Evolutionary conservation across 2,113 vertebrate genomes (phyloP).

Genomic region (Gallinago undulata): DNA sequence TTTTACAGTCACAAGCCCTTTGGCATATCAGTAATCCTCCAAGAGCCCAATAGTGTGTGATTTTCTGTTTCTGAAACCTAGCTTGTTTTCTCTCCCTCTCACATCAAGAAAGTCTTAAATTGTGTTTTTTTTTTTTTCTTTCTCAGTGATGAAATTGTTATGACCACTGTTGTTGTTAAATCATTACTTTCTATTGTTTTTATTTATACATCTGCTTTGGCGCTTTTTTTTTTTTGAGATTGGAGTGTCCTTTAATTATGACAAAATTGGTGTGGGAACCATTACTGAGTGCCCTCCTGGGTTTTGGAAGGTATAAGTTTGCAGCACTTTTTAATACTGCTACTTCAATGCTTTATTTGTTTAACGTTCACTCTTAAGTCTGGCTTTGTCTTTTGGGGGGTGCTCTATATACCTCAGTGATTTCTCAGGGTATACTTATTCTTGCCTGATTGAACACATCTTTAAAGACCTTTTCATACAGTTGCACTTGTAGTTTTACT

Average conservation of each 20-base stretch:
- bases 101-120: neutral
- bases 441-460: neutral
- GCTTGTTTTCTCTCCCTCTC: neutral
- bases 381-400: neutral
- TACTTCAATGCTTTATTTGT: conserved; percentile 1
- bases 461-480: conserved; percentile 4
- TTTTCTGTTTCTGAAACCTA: neutral
- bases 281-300: neutral
- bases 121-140: neutral
- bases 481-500: neutral
- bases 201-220: neutral
- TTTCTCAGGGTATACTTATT: conserved; percentile 16
- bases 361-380: neutral
- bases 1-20: neutral
- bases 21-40: neutral
- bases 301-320: neutral
- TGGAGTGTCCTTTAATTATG: neutral
- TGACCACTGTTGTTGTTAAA: neutral
- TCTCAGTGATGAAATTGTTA: neutral
- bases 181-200: neutral
- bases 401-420: neutral
- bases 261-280: neutral
- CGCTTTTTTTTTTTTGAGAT: neutral
- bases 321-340: neutral
- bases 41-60: neutral